Conservation (phyloP, 1,140 invertebrate species). For the Sitobion miscanthi region DNA sequence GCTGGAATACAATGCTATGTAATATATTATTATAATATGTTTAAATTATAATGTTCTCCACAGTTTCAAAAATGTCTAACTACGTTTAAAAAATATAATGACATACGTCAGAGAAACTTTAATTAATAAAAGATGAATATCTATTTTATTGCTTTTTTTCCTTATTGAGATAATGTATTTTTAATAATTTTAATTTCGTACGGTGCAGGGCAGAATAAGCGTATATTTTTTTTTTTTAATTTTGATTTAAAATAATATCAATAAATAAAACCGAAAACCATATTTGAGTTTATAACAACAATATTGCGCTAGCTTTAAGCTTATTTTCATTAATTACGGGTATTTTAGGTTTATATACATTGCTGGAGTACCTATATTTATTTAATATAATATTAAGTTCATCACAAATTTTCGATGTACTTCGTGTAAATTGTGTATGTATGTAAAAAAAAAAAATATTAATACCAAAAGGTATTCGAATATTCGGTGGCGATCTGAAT, state of each 20-base stretch:
- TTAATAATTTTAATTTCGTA: not conserved
- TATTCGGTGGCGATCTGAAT: not conserved
- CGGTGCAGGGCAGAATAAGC: not conserved
- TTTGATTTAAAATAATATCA: not conserved
- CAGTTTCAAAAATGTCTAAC: too few relatives aligned
- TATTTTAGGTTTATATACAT: not conserved
- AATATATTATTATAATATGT: too few relatives aligned
- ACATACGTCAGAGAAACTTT: too few relatives aligned
- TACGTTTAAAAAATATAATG: too few relatives aligned
- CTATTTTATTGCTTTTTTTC: not conserved
- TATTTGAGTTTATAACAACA: not conserved
- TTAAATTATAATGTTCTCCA: too few relatives aligned
- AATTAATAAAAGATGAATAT: not conserved
- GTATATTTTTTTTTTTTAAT: not conserved
- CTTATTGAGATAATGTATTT: not conserved
- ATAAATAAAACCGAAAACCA: too few relatives aligned
- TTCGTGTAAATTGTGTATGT: not conserved
- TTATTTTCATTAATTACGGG: not conserved
- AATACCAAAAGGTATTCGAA: too few relatives aligned
- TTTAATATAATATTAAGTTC: not conserved
- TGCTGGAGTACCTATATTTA: not conserved
- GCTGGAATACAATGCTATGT: too few relatives aligned
- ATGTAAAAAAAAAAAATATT: too few relatives aligned
- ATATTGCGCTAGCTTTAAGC: not conserved
- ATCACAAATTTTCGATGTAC: not conserved